Evolutionary conservation across 2,797 vertebrate genomes (phyloP).

Genomic region (Urosaurus nigricauda): DNA sequence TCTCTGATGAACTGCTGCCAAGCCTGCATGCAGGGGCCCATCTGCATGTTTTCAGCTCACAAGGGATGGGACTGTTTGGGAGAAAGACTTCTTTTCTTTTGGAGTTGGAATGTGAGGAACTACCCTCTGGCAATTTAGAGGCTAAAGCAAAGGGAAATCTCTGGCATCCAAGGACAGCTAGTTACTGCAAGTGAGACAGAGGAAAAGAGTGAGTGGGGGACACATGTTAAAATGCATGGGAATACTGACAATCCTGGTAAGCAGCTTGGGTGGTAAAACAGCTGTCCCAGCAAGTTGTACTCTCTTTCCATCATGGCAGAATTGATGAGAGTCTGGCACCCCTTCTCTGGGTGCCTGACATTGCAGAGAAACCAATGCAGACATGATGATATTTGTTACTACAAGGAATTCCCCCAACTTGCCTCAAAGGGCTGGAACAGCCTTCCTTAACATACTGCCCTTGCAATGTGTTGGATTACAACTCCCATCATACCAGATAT

Average conservation of each 20-base stretch:
- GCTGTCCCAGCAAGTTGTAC: background rate
- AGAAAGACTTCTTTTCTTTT: background rate
- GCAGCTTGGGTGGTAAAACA: fast-evolving
- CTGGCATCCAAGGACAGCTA: fast-evolving
- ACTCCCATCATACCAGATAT: background rate
- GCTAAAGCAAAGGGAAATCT: fast-evolving
- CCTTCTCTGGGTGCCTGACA: background rate
- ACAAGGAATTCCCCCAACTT: background rate
- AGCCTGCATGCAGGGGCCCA: no score
- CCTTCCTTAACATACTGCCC: background rate
- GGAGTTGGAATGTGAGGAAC: background rate
- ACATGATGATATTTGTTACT: background rate
- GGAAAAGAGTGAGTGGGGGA: background rate
- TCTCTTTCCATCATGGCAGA: background rate
- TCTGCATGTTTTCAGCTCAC: background rate
- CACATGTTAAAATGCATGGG: fast-evolving
- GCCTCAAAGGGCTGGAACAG: background rate
- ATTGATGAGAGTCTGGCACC: background rate
- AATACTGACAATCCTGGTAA: fast-evolving
- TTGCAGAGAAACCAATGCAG: background rate
- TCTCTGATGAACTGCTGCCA: background rate
- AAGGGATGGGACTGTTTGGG: background rate
- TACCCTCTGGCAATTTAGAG: background rate
- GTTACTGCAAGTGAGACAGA: background rate
- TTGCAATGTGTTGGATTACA: background rate